These are phyloP conservation scores for Ictalurus furcatus DNA, from an alignment of 2,113 vertebrate species.

Conservation along the genomic window DNA sequence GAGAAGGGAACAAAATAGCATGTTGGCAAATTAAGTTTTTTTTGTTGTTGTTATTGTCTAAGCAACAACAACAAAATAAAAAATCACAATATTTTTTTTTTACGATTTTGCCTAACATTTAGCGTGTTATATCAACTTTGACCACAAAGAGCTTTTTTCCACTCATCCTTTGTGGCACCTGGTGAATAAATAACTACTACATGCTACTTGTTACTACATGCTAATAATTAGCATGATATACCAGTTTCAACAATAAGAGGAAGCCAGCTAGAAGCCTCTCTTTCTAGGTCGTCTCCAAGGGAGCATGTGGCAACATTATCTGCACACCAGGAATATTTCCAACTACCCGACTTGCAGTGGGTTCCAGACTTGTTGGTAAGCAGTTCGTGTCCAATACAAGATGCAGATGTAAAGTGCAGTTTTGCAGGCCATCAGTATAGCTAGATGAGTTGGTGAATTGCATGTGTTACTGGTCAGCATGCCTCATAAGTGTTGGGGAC, in stretches of 20 bases:
- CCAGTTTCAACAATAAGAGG: not conserved
- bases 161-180: not conserved
- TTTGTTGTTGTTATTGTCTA: too few species aligned
- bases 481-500: not conserved
- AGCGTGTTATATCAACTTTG: too few species aligned
- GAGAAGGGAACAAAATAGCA: too few species aligned
- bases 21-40: not conserved
- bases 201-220: too few species aligned
- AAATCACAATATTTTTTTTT: too few species aligned
- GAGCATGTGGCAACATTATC: not conserved
- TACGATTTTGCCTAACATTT: too few species aligned
- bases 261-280: not conserved
- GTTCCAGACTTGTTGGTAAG: not conserved
- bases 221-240: not conserved
- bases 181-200: too few species aligned
- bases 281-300: not conserved
- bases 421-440: not conserved
- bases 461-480: not conserved
- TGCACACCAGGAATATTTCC: not conserved
- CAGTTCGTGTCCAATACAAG: not conserved
- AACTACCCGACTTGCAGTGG: not conserved
- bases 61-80: too few species aligned
- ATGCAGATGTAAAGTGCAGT: not conserved
- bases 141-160: too few species aligned
- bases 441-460: not conserved